These are phyloP conservation scores for Harpagoxenus sublaevis DNA, from an alignment of 2,888 invertebrate genomes.

Conservation along the genomic window DNA sequence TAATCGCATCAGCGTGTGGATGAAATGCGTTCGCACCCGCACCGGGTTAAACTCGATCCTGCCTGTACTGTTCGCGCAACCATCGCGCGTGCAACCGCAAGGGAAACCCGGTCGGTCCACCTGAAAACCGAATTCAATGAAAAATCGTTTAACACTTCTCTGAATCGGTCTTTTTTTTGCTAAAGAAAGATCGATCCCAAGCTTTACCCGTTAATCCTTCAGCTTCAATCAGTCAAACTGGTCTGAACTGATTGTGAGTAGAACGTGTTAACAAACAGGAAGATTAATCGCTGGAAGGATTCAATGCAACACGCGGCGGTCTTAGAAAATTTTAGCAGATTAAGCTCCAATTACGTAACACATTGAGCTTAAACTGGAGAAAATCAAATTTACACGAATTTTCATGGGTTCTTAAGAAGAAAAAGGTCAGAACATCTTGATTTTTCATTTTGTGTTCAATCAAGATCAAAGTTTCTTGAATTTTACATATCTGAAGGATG, in stretches of 20 bases:
- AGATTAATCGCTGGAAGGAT: neutral
- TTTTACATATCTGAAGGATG: neutral
- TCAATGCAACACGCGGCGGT: neutral
- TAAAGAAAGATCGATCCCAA: neutral
- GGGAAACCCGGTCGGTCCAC: slow-evolving; percentile 98
- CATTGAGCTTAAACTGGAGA: neutral
- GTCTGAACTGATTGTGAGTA: neutral
- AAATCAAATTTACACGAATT: slow-evolving; percentile 12
- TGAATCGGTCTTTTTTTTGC: neutral
- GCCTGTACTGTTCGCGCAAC: slow-evolving; percentile 96
- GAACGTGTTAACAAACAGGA: slow-evolving; percentile 27
- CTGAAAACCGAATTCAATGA: slow-evolving; percentile 79
- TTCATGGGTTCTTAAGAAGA: neutral
- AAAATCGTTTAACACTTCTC: slow-evolving; percentile 11
- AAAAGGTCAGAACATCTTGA: neutral
- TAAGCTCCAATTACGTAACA: slow-evolving; percentile 3
- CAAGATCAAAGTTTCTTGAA: neutral
- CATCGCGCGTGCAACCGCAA: slow-evolving; percentile 97
- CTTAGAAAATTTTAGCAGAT: slow-evolving; percentile 1
- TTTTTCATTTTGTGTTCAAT: slow-evolving; percentile 12
- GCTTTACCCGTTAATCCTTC: neutral
- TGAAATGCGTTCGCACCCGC: slow-evolving; percentile 98
- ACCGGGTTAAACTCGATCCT: slow-evolving; percentile 98
- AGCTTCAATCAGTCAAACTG: neutral
- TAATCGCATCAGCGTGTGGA: slow-evolving; percentile 97